phyloP scores from a whole-genome alignment of 2,797 vertebrate genomes.

The Acanthiza pusilla region DNA sequence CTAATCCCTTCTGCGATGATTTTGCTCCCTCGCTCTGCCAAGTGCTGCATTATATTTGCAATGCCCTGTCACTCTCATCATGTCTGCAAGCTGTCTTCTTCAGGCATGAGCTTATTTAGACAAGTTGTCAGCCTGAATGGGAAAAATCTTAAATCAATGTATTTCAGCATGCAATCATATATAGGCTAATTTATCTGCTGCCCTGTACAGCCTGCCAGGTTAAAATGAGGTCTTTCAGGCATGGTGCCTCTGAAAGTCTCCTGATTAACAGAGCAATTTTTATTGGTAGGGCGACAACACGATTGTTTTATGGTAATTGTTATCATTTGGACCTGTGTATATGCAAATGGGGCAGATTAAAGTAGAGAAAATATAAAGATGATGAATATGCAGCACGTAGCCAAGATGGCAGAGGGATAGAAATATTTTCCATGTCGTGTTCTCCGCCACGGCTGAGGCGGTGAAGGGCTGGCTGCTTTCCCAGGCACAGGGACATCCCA shows the following conservation, averaged over 20 bases:
- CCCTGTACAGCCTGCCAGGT: constrained; percentile 56
- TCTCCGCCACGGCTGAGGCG: fast-evolving
- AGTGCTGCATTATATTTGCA: constrained; percentile 43
- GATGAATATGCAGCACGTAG: constrained; percentile 32
- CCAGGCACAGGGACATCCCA: background rate
- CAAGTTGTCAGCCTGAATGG: constrained; percentile 71
- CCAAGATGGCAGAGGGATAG: constrained; percentile 7
- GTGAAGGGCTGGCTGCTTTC: background rate
- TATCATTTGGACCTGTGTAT: constrained; percentile 54
- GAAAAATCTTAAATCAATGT: constrained; percentile 71
- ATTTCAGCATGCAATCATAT: constrained; percentile 69
- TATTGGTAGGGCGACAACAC: constrained; percentile 50
- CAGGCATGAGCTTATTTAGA: constrained; percentile 69
- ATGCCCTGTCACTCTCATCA: constrained; percentile 59
- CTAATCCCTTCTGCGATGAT: background rate
- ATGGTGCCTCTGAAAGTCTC: constrained; percentile 20
- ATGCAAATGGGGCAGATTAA: constrained; percentile 56
- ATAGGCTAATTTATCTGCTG: constrained; percentile 69
- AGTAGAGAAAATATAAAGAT: constrained; percentile 54
- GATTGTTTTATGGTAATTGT: constrained; percentile 72
- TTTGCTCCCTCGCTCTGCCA: background rate
- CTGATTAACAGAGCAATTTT: constrained; percentile 69
- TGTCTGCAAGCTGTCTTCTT: constrained; percentile 68
- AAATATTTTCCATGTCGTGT: background rate
- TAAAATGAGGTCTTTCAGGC: constrained; percentile 61